phyloP scores from a whole-genome alignment of 2,797 vertebrate species.

The Gallinago nigripennis region DNA sequence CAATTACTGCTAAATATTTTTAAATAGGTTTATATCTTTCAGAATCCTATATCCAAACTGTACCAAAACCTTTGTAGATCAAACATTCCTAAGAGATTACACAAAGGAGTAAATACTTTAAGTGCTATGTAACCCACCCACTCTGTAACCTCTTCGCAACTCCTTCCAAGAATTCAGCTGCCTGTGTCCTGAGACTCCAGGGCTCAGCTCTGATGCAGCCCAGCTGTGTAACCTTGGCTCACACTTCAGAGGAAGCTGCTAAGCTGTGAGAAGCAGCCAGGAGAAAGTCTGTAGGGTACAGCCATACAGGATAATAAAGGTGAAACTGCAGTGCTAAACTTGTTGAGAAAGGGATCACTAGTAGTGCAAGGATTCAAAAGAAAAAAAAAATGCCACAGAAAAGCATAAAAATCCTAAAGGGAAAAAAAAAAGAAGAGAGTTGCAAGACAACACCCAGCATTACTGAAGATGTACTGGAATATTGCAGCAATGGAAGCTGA shows the following conservation, averaged over 20 bases:
- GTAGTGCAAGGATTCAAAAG: background rate
- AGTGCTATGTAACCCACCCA: conserved; percentile 28
- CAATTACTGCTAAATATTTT: background rate
- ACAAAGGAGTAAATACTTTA: conserved; percentile 27
- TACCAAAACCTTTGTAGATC: background rate
- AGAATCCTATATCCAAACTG: background rate
- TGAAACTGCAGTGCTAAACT: background rate
- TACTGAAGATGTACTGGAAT: background rate
- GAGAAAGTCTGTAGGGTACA: background rate
- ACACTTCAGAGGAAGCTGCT: conserved; percentile 17
- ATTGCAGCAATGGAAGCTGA: background rate
- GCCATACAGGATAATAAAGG: background rate
- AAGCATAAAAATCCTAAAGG: background rate
- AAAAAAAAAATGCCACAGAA: background rate
- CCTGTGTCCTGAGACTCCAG: background rate
- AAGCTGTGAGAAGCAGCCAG: background rate
- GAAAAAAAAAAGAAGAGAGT: background rate
- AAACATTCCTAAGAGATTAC: background rate
- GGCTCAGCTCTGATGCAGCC: conserved; percentile 37
- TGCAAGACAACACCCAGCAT: background rate
- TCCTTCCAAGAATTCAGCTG: conserved; percentile 11
- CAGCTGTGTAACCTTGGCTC: conserved; percentile 59
- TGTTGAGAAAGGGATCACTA: background rate
- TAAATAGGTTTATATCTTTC: background rate
- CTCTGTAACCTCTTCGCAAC: conserved; percentile 9